Base-by-base conservation (phyloP, 2,888 invertebrate genomes). In the Psococerastis gibbosa region DNA sequence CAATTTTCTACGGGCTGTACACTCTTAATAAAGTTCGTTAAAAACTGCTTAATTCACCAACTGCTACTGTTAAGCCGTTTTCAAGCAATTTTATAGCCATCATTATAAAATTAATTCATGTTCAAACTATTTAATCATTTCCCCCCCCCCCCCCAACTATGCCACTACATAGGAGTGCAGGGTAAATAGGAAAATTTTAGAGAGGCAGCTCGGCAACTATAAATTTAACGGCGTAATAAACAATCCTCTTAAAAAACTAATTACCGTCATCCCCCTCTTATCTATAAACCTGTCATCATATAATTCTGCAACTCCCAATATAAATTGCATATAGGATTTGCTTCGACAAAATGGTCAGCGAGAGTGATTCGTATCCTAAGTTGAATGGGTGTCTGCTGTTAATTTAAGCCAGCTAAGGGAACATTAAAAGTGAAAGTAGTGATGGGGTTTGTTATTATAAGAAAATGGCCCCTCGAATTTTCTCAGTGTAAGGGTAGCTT, bases 321-420 rank as follows among this genome's bases (percentile, higher is more conserved):
- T 38, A 38, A 38, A 38, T 38, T 38, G 38, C 38, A 38, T 38
- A 38, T 38, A 38, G 38, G 38, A 38, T 38, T 38, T 5, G 38
- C 5, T 38, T 17, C 20, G 38, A 38, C 38, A 38, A 38, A 27
- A 38, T 38, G 38, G 38, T 38, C 38, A 38, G 38, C 38, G 15
- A 38, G 20, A 18, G 22, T 20, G 5, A 5, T 3, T 4, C 16
- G 18, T 5, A 38, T 20, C 20, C 22, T 38, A 38, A 38, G 22
- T 18, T 18, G 38, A 38, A n/a, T 6, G 27, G 27, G 27, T 27
- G 27, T 9, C 6, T 27, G 11, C 8, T 27, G 27, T 11, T 27
- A 11, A 27, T 6, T 6, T 9, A 27, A 27, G 6, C 8, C 11
- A 9, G 6, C 11, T 6, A 9, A 27, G 8, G 8, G 6, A 11